These are phyloP conservation scores for Paralichthys olivaceus DNA, from an alignment of 2,113 vertebrate species.

Conservation along the genomic window DNA sequence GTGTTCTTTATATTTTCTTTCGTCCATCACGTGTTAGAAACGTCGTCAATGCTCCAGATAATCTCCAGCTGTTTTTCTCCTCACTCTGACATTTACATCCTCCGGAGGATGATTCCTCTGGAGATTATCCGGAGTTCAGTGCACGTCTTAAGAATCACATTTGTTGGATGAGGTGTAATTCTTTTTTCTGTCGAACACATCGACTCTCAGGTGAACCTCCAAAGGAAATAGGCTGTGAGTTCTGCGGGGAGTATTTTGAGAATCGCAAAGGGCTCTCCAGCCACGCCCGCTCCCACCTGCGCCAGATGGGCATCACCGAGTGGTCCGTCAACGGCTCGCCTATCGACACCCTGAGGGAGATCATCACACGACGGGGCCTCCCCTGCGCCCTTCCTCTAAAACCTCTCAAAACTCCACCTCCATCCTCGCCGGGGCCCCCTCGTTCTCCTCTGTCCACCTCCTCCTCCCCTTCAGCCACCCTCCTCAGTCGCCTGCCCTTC, in stretches of 20 bases:
- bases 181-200: neutral
- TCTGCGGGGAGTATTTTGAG: conserved; percentile 95
- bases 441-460: conserved; percentile 71
- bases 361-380: conserved; percentile 81
- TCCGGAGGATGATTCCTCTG: too few species aligned
- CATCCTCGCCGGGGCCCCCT: conserved; percentile 74
- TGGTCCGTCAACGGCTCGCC: conserved; percentile 96
- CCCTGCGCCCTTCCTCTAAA: conserved; percentile 80
- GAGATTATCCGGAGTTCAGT: too few species aligned
- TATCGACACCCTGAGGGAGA: conserved; percentile 92
- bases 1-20: too few species aligned
- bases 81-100: too few species aligned
- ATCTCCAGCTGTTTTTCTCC: neutral
- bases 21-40: too few species aligned
- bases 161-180: neutral
- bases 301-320: conserved; percentile 96
- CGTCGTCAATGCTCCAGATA: neutral
- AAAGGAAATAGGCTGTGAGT: conserved; percentile 88
- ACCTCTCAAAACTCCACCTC: conserved; percentile 75
- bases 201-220: conserved; percentile 74
- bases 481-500: conserved; percentile 75
- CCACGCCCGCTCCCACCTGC: conserved; percentile 93
- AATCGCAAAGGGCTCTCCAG: conserved; percentile 95
- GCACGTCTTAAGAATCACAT: too few species aligned
- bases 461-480: conserved; percentile 65